Evolutionary conservation across 2,113 vertebrate species (phyloP), one percentile per base, ranked within the genome.

Genomic region (Nerophis ophidion): DNA sequence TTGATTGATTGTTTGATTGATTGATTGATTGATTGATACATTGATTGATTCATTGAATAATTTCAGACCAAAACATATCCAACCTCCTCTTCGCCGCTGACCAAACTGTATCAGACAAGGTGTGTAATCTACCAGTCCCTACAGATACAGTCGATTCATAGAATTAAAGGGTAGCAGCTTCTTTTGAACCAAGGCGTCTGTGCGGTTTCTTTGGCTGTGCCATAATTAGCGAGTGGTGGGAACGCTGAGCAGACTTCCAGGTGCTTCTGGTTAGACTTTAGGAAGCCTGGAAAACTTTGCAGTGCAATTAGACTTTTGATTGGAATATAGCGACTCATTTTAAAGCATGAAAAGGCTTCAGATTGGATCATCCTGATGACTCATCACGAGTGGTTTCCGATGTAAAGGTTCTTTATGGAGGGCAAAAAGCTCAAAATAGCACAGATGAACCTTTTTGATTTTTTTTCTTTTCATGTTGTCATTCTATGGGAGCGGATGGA

Each of bases 241-340:
- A 79, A 88, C 82, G 66, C 66, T 76, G 75, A 76, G 68, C 84
- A 90, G 87, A 73, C 83, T 66, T 76, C 81, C 75, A 85, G 81
- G 80, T 90, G 87, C 79, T 82, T 75, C 62, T 77, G 66, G 65
- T 88, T 86, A 75, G 71, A 73, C 56, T 13, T 71, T 52, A 35
- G 60, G 60, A 77, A 69, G 48, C 68, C 53, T 57, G 54, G 72
- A 74, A 63, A 48, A 11, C 57, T 62, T 65, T 15, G 44, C 35
- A 57, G 66, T 63, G 62, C 62, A 63, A 64, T 76, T 71, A 68
- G 52, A 60, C 47, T 68, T 65, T 60, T 44, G 40, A 44, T 44
- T 44, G 10, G 40, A 44, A 44, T 50, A 65, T 68, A 65, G 59
- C 60, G 61, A 48, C 65, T 70, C 62, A 68, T 63, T 72, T 66